Percentiles rank a stretch among this genome's conserved stretches.
Conservation (phyloP, 2,888 invertebrate genomes). For the Nomada ferruginata region DNA sequence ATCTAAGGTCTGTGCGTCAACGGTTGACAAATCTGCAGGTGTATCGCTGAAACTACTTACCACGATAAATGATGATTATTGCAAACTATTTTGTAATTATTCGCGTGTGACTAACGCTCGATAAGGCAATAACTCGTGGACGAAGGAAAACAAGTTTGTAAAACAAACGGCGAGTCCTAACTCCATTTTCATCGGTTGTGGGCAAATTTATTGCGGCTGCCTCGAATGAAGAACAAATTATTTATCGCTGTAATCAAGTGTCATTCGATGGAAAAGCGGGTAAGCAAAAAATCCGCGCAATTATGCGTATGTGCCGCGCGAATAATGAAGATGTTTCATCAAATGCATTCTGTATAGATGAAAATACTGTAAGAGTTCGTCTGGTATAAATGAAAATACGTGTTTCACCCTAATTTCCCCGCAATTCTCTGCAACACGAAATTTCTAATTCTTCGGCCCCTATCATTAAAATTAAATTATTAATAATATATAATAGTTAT, state of each 20-base stretch:
- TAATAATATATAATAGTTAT: too few species aligned
- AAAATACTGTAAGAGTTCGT: background rate
- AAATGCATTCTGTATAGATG: background rate
- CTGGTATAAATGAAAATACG: too few species aligned
- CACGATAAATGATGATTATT: slow-evolving; percentile 26
- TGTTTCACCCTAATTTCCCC: too few species aligned
- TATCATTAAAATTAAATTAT: too few species aligned
- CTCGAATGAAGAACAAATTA: slow-evolving; percentile 7
- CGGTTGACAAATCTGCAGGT: background rate
- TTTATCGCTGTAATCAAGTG: background rate
- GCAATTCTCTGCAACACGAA: too few species aligned
- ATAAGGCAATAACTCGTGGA: slow-evolving; percentile 17
- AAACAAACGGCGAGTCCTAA: slow-evolving; percentile 14
- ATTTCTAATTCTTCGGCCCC: too few species aligned
- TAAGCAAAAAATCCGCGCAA: background rate
- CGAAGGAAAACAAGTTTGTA: slow-evolving; percentile 32
- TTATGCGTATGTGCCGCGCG: background rate
- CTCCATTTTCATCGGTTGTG: slow-evolving; percentile 9
- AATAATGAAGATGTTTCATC: slow-evolving; percentile 2
- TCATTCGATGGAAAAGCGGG: background rate
- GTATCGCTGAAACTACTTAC: background rate
- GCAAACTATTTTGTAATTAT: slow-evolving; percentile 28
- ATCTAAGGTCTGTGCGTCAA: background rate
- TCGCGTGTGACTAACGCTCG: slow-evolving; percentile 18
- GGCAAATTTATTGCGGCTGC: background rate